A percentile compares a stretch with the other conserved stretches of the same genome.
Conservation (phyloP, 2,888 invertebrate species). For the Microctonus hyperodae region DNA sequence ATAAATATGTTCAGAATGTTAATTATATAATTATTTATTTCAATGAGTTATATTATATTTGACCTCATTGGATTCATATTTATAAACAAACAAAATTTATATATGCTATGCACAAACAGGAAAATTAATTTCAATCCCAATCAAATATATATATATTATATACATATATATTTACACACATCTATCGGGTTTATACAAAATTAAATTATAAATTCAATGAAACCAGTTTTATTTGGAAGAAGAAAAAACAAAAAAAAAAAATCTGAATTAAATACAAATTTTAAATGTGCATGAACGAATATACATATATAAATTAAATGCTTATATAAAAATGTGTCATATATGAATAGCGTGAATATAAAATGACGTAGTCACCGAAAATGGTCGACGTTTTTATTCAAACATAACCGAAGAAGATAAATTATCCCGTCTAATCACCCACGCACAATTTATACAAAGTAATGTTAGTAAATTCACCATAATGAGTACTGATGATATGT, state of each 20-base stretch:
- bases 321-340: not conserved
- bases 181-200: not conserved
- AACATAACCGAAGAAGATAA: constrained; percentile 30
- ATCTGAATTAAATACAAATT: constrained; percentile 10
- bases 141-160: not conserved
- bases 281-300: not conserved
- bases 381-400: constrained; percentile 24
- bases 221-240: not conserved
- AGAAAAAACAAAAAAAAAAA: constrained; percentile 15
- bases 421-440: constrained; percentile 31
- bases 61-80: constrained; percentile 1
- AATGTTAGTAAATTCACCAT: constrained; percentile 36
- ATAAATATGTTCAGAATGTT: not conserved
- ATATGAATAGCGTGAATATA: not conserved
- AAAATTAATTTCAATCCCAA: not conserved
- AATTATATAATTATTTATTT: constrained; percentile 2
- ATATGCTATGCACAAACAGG: not conserved
- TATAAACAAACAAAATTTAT: not conserved
- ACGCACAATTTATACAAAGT: constrained; percentile 24
- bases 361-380: constrained; percentile 30
- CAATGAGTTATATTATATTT: constrained; percentile 1
- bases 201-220: not conserved
- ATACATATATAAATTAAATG: too few relatives aligned
- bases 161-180: too few relatives aligned
- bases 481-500: not conserved